phyloP scores from a whole-genome alignment of 2,113 vertebrate genomes.

The Corythornis cristatus region DNA sequence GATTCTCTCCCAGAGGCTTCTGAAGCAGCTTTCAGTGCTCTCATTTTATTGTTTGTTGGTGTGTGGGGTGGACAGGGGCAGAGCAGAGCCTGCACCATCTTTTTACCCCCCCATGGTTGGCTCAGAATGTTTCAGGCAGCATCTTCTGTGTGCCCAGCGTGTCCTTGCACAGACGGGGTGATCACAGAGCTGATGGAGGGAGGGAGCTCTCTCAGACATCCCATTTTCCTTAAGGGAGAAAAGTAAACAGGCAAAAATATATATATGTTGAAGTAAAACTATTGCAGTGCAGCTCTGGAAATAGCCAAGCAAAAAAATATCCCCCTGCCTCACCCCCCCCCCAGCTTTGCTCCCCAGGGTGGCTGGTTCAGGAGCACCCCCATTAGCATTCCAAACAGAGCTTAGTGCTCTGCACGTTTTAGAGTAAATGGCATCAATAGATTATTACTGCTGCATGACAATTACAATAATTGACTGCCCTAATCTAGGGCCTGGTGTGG shows the following conservation, averaged over 20 bases:
- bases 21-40: not conserved
- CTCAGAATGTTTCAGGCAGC: not conserved
- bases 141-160: not conserved
- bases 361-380: not conserved
- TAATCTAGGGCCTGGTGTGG: not conserved
- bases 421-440: not conserved
- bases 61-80: not conserved
- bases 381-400: not conserved
- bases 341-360: not conserved
- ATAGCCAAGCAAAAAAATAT: no score
- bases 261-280: no score
- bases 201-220: not conserved
- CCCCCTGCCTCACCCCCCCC: no score
- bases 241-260: no score
- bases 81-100: not conserved
- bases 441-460: not conserved
- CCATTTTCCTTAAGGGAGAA: not conserved
- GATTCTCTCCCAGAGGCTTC: not conserved
- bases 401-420: not conserved
- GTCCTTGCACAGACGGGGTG: not conserved
- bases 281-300: no score
- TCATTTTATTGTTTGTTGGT: not conserved
- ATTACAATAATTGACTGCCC: not conserved
- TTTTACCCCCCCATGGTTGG: not conserved
- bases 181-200: rapidly evolving